A percentile compares a stretch with the other conserved stretches of the same genome.
These are phyloP conservation scores for Malurus alboscapulatus DNA, from an alignment of 2,113 vertebrate genomes.

Conservation along the genomic window DNA sequence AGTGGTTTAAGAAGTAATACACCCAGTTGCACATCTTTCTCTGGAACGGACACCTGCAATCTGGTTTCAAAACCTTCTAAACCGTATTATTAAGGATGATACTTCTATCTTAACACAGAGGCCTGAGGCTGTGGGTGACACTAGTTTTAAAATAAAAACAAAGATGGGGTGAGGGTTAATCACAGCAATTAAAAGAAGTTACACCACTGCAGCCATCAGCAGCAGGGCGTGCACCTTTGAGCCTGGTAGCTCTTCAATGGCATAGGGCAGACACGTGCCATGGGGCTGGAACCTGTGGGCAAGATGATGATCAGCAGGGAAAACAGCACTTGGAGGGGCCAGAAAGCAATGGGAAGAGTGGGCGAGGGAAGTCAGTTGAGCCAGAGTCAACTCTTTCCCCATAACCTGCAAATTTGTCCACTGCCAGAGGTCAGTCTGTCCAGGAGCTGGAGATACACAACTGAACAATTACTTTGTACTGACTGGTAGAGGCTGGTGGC, in stretches of 20 bases:
- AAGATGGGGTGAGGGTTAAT: neutral
- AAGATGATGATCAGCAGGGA: neutral
- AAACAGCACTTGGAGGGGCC: neutral
- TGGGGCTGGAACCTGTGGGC: neutral
- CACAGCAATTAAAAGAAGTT: neutral
- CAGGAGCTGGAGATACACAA: neutral
- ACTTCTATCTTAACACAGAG: neutral
- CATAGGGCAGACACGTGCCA: accelerated
- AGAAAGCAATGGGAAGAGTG: neutral
- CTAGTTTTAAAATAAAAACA: neutral
- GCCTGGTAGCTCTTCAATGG: neutral
- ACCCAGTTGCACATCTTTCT: neutral
- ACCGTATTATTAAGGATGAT: neutral
- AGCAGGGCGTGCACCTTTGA: neutral
- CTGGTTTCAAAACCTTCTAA: neutral
- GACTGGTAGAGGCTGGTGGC: neutral
- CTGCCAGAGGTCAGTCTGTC: neutral
- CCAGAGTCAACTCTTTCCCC: neutral
- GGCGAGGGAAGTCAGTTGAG: neutral
- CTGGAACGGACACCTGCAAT: neutral
- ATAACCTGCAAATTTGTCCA: neutral
- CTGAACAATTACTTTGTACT: neutral
- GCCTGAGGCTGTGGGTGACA: neutral
- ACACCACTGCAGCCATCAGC: neutral
- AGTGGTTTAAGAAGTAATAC: neutral